Conservation (phyloP, 2,888 invertebrate species). For the Volucella bombylans region DNA sequence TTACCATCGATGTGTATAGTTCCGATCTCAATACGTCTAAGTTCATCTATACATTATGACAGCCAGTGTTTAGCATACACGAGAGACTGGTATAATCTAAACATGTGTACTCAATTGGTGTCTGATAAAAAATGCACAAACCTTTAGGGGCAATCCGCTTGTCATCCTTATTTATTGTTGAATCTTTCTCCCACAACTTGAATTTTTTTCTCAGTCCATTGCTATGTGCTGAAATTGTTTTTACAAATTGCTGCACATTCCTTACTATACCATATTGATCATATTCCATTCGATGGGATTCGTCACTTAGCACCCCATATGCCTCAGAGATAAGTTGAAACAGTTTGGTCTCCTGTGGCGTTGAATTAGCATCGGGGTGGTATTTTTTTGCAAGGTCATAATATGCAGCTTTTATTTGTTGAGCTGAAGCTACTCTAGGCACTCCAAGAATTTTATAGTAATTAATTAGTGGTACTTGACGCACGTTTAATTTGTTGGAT, state of each 20-base stretch:
- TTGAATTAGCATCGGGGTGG: conserved; percentile 79
- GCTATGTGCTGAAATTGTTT: not conserved
- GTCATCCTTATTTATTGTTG: not conserved
- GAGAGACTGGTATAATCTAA: too few relatives aligned
- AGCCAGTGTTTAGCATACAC: too few relatives aligned
- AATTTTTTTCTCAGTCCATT: not conserved
- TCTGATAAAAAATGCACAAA: not conserved
- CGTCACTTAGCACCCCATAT: conserved; percentile 94
- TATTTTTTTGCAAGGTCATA: conserved; percentile 80
- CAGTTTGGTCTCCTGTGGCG: conserved; percentile 77
- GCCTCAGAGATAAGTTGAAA: conserved; percentile 98
- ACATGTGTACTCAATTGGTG: too few relatives aligned
- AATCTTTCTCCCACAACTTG: not conserved
- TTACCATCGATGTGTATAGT: too few relatives aligned
- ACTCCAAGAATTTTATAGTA: conserved; percentile 80
- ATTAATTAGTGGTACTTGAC: conserved; percentile 61
- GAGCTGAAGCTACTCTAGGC: conserved; percentile 75
- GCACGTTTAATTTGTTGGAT: not conserved
- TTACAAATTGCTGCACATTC: not conserved
- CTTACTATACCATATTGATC: conserved; percentile 78
- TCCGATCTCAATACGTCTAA: too few relatives aligned
- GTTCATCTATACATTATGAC: too few relatives aligned
- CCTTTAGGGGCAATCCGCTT: not conserved
- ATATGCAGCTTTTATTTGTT: conserved; percentile 80
- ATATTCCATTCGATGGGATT: conserved; percentile 88